Evolutionary conservation across 1,140 invertebrate species (phyloP).

Genomic region (Achatina immaculata): DNA sequence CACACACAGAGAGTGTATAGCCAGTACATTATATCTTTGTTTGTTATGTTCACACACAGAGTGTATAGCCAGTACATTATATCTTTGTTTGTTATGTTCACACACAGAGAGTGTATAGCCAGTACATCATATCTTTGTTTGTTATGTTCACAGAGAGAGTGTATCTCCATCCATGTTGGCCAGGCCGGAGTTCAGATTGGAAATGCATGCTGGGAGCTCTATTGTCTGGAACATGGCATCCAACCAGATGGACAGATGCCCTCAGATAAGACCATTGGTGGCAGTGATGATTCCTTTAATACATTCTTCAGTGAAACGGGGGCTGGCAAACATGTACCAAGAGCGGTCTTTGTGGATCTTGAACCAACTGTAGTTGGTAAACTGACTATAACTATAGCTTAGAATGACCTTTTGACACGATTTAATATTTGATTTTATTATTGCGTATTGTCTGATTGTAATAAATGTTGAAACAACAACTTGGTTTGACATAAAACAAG

Average conservation of each 20-base stretch:
- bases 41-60: too few relatives aligned
- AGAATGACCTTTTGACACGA: too few relatives aligned
- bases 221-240: constrained; percentile 28
- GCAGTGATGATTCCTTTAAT: constrained; percentile 87
- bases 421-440: too few relatives aligned
- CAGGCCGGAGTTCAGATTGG: constrained; percentile 91
- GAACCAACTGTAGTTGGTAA: constrained; percentile 71
- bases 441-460: too few relatives aligned
- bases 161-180: constrained; percentile 87
- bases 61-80: too few relatives aligned
- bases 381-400: constrained; percentile 20
- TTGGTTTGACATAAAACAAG: too few relatives aligned
- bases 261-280: constrained; percentile 63
- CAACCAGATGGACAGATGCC: constrained; percentile 54
- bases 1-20: too few relatives aligned
- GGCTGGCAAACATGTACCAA: constrained; percentile 81
- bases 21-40: too few relatives aligned
- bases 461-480: too few relatives aligned
- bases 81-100: too few relatives aligned
- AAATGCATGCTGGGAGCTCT: constrained; percentile 76
- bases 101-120: too few relatives aligned
- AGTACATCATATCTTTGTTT: too few relatives aligned
- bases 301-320: constrained; percentile 93
- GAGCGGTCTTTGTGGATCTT: constrained; percentile 71
- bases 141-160: constrained; percentile 81